Evolutionary conservation across 2,113 vertebrate species (phyloP), one percentile per base, ranked within the genome.

Genomic region (Gambusia holbrooki): DNA sequence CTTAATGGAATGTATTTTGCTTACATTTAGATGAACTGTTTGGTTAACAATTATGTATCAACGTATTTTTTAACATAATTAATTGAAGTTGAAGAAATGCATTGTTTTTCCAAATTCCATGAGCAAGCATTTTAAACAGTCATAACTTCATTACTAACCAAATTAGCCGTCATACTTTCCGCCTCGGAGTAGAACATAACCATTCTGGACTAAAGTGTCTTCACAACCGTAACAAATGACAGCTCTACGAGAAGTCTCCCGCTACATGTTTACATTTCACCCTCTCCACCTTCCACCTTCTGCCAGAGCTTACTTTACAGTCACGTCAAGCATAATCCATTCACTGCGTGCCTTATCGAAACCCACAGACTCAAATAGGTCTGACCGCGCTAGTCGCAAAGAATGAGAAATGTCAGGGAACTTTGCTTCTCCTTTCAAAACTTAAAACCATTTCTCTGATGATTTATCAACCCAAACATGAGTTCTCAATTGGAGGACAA

Each of bases 301-400:
- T 58, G 28, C 58, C 28, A 68, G 22, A 77, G 87, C 69, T 83
- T 35, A 69, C 61, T 81, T 80, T 73, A 80, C 74, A 81, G 76
- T 83, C 69, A 81, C 73, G 51, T 85, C 78, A 63, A 84, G 76
- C 79, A 85, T 88, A 91, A 89, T 90, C 86, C 76, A 83, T 88
- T 80, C 3, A 9, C 70, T 42, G 71, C 71, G 73, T 12, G 13
- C 28, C 81, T 91, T 83, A 92, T 89, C 81, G 71, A 87, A 86
- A 82, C 17, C 45, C 33, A 63, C 87, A 89, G 85, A 80, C 80
- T 42, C 71, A 81, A 82, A 85, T 69, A 74, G 66, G 87, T 81
- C 68, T 67, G 66, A 82, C 48, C 5, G 1, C 15, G 60, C 70
- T 89, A 69, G 77, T 81, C 66, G 2, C 68, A 66, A 32, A 48